Percentiles rank a stretch among this genome's conserved stretches.
These are phyloP conservation scores for Scolanthus callimorphus DNA, from an alignment of 92 coral and sea anemone genomes.

Conservation along the genomic window DNA sequence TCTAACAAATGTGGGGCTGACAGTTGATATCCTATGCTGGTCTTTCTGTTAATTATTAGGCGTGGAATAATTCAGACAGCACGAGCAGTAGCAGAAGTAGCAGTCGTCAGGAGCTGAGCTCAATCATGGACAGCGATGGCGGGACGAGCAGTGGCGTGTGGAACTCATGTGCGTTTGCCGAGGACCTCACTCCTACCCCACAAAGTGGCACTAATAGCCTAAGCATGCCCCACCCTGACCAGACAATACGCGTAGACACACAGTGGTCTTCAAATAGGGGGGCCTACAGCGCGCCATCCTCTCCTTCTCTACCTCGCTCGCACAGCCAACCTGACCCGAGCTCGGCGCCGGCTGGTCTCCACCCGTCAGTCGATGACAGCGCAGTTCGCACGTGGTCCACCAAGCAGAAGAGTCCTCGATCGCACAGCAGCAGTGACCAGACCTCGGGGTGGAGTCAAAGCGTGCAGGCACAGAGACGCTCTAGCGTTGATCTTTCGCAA, in stretches of 20 bases:
- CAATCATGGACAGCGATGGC: conserved; percentile 91
- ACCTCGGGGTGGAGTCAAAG: conserved; percentile 64
- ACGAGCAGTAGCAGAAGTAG: conserved; percentile 97
- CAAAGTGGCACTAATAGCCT: conserved; percentile 51
- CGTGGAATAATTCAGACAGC: conserved; percentile 98
- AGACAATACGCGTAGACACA: conserved; percentile 34
- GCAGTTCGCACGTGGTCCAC: conserved; percentile 89
- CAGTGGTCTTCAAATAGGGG: conserved; percentile 88
- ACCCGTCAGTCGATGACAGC: conserved; percentile 89
- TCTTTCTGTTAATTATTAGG: too few relatives aligned
- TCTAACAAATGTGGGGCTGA: too few relatives aligned
- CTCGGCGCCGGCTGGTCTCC: conserved; percentile 60
- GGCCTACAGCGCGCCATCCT: conserved; percentile 97
- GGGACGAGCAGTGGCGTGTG: conserved; percentile 47
- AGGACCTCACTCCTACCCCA: conserved; percentile 86
- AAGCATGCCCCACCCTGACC: conserved; percentile 74
- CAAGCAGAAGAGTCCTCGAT: conserved; percentile 85
- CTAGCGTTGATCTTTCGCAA: conserved; percentile 69
- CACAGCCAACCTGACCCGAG: conserved; percentile 75
- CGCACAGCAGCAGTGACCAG: conserved; percentile 75
- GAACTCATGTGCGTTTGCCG: conserved; percentile 78
- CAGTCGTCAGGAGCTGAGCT: conserved; percentile 91
- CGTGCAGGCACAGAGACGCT: conserved; percentile 54
- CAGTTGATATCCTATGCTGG: too few relatives aligned
- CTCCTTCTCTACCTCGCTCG: conserved; percentile 90